Conservation (phyloP, 2,888 invertebrate genomes). For the Ophraella communa region DNA sequence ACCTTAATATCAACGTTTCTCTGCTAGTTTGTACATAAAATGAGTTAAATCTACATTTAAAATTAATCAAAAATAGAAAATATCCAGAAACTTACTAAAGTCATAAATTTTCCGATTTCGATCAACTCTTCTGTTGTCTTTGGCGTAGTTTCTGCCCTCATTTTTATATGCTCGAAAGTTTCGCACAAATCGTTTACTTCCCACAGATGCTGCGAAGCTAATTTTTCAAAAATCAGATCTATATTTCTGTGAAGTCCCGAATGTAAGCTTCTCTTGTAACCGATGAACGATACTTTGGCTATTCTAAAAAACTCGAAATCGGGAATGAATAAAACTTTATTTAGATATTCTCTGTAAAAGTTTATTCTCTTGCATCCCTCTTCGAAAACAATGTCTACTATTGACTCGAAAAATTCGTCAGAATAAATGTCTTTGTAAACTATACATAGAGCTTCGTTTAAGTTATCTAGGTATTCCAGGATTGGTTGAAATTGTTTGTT, state of each 20-base stretch:
- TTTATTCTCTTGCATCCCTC: conserved; percentile 67
- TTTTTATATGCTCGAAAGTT: conserved; percentile 74
- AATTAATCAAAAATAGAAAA: not conserved
- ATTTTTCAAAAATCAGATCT: conserved; percentile 67
- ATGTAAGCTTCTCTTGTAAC: conserved; percentile 68
- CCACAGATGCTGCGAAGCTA: conserved; percentile 68
- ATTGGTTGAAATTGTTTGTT: conserved; percentile 65
- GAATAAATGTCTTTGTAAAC: conserved; percentile 58
- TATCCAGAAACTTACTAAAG: conserved; percentile 58
- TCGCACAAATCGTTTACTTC: conserved; percentile 72
- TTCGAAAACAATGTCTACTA: conserved; percentile 64
- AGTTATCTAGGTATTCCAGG: conserved; percentile 61
- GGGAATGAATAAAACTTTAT: conserved; percentile 66
- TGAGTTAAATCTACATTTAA: too few species aligned
- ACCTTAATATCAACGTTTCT: too few species aligned
- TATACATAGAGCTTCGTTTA: conserved; percentile 64
- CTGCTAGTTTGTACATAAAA: too few species aligned
- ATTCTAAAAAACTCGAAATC: conserved; percentile 72
- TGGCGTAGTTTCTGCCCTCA: conserved; percentile 73
- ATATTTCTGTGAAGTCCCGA: conserved; percentile 64
- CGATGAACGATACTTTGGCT: conserved; percentile 66
- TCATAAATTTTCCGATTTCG: conserved; percentile 72
- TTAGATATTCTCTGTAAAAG: conserved; percentile 64
- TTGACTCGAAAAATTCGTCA: conserved; percentile 29
- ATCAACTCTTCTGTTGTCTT: conserved; percentile 80